phyloP scores from a whole-genome alignment of 1,140 invertebrate genomes.

The Drosophila santomea region DNA sequence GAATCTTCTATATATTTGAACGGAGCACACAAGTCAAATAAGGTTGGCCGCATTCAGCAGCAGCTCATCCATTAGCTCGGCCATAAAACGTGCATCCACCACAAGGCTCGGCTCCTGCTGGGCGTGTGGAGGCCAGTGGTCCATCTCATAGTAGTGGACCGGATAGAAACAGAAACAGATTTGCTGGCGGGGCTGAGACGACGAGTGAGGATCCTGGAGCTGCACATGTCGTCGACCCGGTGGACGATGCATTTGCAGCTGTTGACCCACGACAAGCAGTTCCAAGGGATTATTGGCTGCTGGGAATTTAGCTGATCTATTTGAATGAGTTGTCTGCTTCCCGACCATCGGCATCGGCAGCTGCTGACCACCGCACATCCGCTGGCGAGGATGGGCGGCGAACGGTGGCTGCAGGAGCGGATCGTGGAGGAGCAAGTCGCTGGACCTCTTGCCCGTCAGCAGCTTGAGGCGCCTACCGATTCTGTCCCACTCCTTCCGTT shows the following conservation, averaged over 20 bases:
- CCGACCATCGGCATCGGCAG: not conserved
- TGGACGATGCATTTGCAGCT: not conserved
- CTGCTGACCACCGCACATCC: not conserved
- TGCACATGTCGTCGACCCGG: not conserved
- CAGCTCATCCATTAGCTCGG: not conserved
- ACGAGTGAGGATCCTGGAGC: not conserved
- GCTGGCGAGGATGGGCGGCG: not conserved
- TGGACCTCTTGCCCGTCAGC: slow-evolving; percentile 2
- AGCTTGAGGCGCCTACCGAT: not conserved
- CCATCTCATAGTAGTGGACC: not conserved
- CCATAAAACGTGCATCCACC: not conserved
- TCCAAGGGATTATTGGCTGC: not conserved
- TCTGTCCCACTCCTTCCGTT: not conserved
- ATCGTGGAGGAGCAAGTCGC: not conserved
- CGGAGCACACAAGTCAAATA: too few species aligned
- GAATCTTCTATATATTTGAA: not conserved
- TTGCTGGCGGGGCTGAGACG: not conserved
- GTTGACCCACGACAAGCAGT: not conserved
- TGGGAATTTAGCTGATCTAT: not conserved
- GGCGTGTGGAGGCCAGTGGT: not conserved
- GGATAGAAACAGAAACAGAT: not conserved
- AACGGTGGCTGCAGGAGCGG: not conserved
- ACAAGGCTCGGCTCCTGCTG: not conserved
- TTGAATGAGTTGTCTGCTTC: not conserved
- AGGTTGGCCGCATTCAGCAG: not conserved